Percentiles rank a stretch among this genome's conserved stretches.
Evolutionary conservation across 1,140 invertebrate genomes (phyloP).

Genomic region (Drosophila trapezifrons): DNA sequence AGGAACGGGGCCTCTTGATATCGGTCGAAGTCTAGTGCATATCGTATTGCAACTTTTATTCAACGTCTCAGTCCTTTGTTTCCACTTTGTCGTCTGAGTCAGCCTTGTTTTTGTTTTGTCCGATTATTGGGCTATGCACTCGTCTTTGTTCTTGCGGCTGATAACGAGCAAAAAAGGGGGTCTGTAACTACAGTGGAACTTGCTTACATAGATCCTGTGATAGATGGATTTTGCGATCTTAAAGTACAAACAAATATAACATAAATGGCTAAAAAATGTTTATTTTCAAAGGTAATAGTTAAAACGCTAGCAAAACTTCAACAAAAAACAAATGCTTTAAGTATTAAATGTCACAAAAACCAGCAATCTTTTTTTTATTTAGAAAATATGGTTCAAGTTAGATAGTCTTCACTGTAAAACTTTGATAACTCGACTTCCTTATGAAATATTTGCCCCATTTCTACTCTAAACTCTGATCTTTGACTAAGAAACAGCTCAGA

Average conservation of each 20-base stretch:
- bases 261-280: no score
- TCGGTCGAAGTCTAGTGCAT: conserved; percentile 8
- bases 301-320: no score
- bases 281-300: no score
- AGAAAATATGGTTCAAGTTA: background rate
- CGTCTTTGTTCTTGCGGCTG: conserved; percentile 19
- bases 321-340: no score
- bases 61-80: conserved; percentile 14
- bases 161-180: conserved; percentile 14
- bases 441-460: background rate
- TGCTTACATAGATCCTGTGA: background rate
- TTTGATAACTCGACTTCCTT: no score
- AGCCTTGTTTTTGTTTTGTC: conserved; percentile 24
- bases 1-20: conserved; percentile 30
- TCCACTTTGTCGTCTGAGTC: conserved; percentile 13
- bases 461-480: background rate
- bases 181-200: conserved; percentile 2
- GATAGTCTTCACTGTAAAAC: background rate
- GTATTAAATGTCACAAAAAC: no score
- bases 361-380: no score
- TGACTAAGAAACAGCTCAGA: background rate
- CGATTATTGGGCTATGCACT: conserved; percentile 15
- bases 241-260: background rate
- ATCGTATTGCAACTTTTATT: conserved; percentile 12
- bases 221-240: background rate